Percentiles rank a stretch among this genome's conserved stretches.
phyloP scores from a whole-genome alignment of 23 tunicate genomes.

The Trididemnum clinides region DNA sequence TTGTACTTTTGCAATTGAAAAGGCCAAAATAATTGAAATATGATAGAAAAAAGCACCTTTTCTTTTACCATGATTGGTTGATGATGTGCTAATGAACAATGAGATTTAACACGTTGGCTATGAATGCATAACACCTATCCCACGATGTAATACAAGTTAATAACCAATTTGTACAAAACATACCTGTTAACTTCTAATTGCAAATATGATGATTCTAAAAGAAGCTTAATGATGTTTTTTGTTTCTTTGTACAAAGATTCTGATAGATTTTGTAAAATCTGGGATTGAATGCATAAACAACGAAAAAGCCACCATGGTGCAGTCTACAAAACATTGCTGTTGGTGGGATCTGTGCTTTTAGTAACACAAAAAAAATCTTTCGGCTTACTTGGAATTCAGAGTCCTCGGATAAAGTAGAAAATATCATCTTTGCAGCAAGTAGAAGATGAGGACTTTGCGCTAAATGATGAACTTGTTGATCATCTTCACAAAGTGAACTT shows the following conservation, averaged over 20 bases:
- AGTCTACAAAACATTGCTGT: conserved; percentile 16
- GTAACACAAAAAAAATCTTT: too few relatives aligned
- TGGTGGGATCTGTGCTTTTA: too few relatives aligned
- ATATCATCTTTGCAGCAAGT: conserved; percentile 30
- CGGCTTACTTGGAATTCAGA: neutral
- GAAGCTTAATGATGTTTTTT: neutral
- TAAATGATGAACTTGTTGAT: neutral
- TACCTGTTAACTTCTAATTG: neutral
- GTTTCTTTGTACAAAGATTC: conserved; percentile 20
- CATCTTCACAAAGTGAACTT: neutral
- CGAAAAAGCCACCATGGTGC: conserved; percentile 62
- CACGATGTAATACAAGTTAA: too few relatives aligned
- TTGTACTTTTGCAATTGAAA: too few relatives aligned
- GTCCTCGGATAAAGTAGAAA: neutral
- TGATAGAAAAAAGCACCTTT: neutral
- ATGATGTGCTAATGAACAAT: too few relatives aligned
- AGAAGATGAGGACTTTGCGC: conserved; percentile 38
- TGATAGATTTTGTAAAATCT: conserved; percentile 19
- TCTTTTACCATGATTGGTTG: too few relatives aligned
- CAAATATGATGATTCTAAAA: neutral
- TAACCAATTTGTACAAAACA: too few relatives aligned
- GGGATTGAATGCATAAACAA: conserved; percentile 40
- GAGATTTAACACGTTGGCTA: too few relatives aligned
- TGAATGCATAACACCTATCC: too few relatives aligned
- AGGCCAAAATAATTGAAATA: neutral